Percentiles rank a stretch among this genome's conserved stretches.
Conservation (phyloP, 92 coral and sea anemone genomes). For the Phenganax stokvisi region DNA sequence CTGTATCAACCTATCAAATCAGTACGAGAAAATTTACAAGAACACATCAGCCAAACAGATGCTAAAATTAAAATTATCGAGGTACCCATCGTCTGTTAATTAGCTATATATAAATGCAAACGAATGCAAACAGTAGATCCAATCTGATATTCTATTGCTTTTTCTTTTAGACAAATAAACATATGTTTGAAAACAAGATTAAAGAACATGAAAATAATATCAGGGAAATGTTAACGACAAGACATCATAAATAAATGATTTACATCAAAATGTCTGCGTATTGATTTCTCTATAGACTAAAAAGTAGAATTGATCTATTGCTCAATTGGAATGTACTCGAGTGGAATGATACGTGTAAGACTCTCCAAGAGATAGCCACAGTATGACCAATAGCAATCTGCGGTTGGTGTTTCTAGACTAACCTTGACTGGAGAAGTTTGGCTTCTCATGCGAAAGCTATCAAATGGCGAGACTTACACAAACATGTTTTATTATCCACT, state of each 20-base stretch:
- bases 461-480: too few relatives aligned
- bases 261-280: not conserved
- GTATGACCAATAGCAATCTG: too few relatives aligned
- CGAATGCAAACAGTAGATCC: too few relatives aligned
- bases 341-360: too few relatives aligned
- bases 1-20: slow-evolving; percentile 68
- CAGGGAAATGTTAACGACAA: slow-evolving; percentile 76
- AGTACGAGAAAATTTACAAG: slow-evolving; percentile 62
- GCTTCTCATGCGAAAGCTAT: too few relatives aligned
- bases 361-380: too few relatives aligned
- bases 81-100: slow-evolving; percentile 38
- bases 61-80: slow-evolving; percentile 79
- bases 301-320: not conserved
- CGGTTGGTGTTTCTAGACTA: too few relatives aligned
- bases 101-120: too few relatives aligned
- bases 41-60: slow-evolving; percentile 60
- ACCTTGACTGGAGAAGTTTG: too few relatives aligned
- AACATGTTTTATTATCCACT: too few relatives aligned
- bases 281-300: not conserved
- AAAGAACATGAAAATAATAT: slow-evolving; percentile 91
- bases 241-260: slow-evolving; percentile 52
- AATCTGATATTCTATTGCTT: not conserved
- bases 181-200: slow-evolving; percentile 77
- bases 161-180: slow-evolving; percentile 64
- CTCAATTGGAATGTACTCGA: not conserved